phyloP scores from a whole-genome alignment of 2,888 invertebrate species.

The Nephrotoma appendiculata region DNA sequence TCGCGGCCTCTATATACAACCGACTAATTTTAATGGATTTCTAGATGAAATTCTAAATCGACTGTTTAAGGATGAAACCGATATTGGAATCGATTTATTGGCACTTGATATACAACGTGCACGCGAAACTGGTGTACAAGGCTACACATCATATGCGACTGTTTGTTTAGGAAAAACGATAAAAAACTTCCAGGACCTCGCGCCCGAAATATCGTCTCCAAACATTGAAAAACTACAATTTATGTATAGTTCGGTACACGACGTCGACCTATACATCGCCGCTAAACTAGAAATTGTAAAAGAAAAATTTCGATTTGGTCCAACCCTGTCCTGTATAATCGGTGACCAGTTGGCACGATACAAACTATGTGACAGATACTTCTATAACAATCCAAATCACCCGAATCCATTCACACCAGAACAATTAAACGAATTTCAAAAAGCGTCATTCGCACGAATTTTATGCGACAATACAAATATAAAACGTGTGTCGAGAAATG shows the following conservation, averaged over 20 bases:
- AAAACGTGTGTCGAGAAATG: conserved; percentile 26
- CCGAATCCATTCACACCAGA: conserved; percentile 1
- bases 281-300: conserved; percentile 49
- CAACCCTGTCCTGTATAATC: conserved; percentile 56
- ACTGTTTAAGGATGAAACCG: neutral
- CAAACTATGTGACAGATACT: conserved; percentile 54
- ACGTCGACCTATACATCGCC: conserved; percentile 58
- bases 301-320: conserved; percentile 48
- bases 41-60: conserved; percentile 7
- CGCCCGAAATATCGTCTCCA: conserved; percentile 38
- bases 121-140: conserved; percentile 52
- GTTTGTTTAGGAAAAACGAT: conserved; percentile 48
- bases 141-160: conserved; percentile 56
- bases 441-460: conserved; percentile 43
- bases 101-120: conserved; percentile 58
- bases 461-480: conserved; percentile 53
- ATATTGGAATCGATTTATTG: conserved; percentile 46
- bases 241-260: conserved; percentile 34
- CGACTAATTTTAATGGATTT: conserved; percentile 7
- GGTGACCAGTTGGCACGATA: conserved; percentile 53
- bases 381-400: conserved; percentile 45
- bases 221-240: conserved; percentile 36
- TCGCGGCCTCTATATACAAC: conserved; percentile 40
- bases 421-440: conserved; percentile 48
- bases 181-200: conserved; percentile 43